A percentile compares a stretch with the other conserved stretches of the same genome.
Evolutionary conservation across 2,888 invertebrate genomes (phyloP).

Genomic region (Caenorhabditis sp.): DNA sequence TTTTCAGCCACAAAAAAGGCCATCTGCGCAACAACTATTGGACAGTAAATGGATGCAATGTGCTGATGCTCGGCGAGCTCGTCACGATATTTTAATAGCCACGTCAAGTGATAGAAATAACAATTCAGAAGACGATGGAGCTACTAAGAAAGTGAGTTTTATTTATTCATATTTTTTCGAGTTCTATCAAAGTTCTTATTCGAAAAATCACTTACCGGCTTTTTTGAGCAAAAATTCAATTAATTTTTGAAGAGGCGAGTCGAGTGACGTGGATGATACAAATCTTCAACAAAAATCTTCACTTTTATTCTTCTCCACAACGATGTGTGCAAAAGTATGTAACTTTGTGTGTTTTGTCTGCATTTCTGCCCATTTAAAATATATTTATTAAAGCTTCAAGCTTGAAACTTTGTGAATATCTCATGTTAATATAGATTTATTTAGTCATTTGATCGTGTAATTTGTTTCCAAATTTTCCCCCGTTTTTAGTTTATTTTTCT

Average conservation of each 20-base stretch:
- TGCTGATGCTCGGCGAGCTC: slow-evolving; percentile 22
- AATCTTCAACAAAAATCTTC: background rate
- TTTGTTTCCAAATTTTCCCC: background rate
- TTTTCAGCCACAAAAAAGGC: slow-evolving; percentile 22
- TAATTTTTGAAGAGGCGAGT: background rate
- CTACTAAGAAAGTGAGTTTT: background rate
- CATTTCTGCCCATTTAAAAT: background rate
- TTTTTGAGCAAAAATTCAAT: background rate
- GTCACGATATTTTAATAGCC: slow-evolving; percentile 12
- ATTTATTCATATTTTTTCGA: no score
- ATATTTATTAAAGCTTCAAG: background rate
- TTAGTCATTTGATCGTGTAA: background rate
- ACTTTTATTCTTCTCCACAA: background rate
- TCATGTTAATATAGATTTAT: background rate
- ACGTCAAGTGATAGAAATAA: background rate
- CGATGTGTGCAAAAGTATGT: background rate
- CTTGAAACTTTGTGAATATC: background rate
- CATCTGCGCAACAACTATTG: slow-evolving; percentile 22
- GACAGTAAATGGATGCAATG: slow-evolving; percentile 37
- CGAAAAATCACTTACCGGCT: background rate
- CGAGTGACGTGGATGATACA: background rate
- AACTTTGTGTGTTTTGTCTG: background rate
- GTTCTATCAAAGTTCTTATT: no score
- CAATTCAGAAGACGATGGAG: background rate
- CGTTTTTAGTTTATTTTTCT: background rate